phyloP scores from a whole-genome alignment of 2,888 invertebrate species.

The Cephonodes hylas region DNA sequence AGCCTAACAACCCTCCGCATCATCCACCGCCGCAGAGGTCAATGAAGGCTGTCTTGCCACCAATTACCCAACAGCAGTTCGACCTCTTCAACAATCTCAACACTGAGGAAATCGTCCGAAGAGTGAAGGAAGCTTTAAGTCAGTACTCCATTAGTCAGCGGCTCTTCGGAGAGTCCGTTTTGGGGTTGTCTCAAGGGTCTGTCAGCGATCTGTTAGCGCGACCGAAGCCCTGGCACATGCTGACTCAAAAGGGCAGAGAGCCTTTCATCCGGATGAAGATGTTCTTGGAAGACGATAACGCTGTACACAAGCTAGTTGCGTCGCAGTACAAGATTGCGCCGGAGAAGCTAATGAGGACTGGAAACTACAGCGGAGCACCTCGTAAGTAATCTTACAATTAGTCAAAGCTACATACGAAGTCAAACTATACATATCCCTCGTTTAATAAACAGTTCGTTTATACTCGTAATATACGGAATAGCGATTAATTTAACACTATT shows the following conservation, averaged over 20 bases:
- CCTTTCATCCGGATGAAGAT: slow-evolving; percentile 99
- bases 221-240: slow-evolving; percentile 99
- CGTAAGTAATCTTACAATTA: slow-evolving; percentile 78
- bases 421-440: too few species aligned
- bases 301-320: slow-evolving; percentile 96
- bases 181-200: slow-evolving; percentile 97
- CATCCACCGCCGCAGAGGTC: slow-evolving; percentile 92
- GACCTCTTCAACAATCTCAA: slow-evolving; percentile 98
- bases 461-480: too few species aligned
- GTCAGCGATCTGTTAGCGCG: slow-evolving; percentile 98
- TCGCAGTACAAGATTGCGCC: slow-evolving; percentile 99
- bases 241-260: slow-evolving; percentile 97
- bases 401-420: not conserved
- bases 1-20: slow-evolving; percentile 92
- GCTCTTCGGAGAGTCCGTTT: slow-evolving; percentile 98
- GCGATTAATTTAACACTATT: too few species aligned
- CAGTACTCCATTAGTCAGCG: slow-evolving; percentile 99
- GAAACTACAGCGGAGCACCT: slow-evolving; percentile 93
- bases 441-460: too few species aligned
- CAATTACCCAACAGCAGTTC: slow-evolving; percentile 99
- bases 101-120: slow-evolving; percentile 98
- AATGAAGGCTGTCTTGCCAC: slow-evolving; percentile 97
- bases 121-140: slow-evolving; percentile 96
- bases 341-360: slow-evolving; percentile 97
- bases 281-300: slow-evolving; percentile 97